Evolutionary conservation across 1,140 invertebrate species (phyloP).

Genomic region (Drosophila truncata): DNA sequence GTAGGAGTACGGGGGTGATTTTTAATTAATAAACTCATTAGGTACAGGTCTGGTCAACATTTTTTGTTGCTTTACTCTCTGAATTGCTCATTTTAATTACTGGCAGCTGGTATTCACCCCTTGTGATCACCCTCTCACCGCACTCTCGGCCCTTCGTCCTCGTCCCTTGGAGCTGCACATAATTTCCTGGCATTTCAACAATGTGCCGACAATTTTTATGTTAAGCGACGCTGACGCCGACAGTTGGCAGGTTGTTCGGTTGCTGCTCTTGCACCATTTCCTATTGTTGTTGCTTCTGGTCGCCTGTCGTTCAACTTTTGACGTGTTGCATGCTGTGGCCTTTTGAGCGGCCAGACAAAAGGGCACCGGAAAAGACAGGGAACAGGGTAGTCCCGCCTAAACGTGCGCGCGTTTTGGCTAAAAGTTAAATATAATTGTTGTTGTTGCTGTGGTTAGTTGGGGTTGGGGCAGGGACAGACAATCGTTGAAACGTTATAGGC

Average conservation of each 20-base stretch:
- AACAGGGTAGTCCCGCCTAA: conserved; percentile 35
- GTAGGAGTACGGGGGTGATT: conserved; percentile 61
- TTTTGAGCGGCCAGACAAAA: conserved; percentile 63
- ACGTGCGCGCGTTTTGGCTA: conserved; percentile 68
- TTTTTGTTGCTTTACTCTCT: conserved; percentile 40
- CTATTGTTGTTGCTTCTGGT: conserved; percentile 53
- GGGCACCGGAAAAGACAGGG: conserved; percentile 37
- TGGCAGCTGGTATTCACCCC: conserved; percentile 52
- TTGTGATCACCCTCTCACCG: background rate
- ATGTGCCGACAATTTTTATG: conserved; percentile 78
- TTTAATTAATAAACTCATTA: conserved; percentile 83
- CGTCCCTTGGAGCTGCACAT: conserved; percentile 48
- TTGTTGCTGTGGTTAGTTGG: conserved; percentile 53
- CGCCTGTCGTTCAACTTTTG: conserved; percentile 75
- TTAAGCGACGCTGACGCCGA: conserved; percentile 62
- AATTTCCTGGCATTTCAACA: conserved; percentile 78
- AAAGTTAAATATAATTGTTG: conserved; percentile 81
- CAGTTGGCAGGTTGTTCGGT: conserved; percentile 47
- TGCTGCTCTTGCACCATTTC: conserved; percentile 29
- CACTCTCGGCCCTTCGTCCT: background rate
- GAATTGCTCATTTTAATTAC: conserved; percentile 77
- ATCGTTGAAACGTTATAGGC: conserved; percentile 3
- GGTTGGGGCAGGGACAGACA: conserved; percentile 13
- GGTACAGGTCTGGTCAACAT: conserved; percentile 47
- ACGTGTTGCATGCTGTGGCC: conserved; percentile 70